These are phyloP conservation scores for Hemiprocne comata DNA, from an alignment of 2,113 vertebrate species.

Conservation along the genomic window DNA sequence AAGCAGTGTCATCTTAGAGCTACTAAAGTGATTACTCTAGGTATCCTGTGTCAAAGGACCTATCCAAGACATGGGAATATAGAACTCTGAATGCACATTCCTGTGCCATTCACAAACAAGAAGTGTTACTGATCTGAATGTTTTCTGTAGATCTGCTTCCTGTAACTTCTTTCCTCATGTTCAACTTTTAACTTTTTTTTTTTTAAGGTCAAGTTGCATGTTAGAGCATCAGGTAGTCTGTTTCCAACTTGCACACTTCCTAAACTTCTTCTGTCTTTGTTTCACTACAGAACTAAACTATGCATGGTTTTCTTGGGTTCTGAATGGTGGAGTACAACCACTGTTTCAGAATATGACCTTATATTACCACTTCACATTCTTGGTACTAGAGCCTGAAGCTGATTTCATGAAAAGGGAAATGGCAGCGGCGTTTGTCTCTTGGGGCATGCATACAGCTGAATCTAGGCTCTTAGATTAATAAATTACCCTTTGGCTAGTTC, in stretches of 20 bases:
- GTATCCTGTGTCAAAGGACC: neutral
- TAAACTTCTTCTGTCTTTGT: neutral
- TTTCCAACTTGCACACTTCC: neutral
- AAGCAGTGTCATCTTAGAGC: neutral
- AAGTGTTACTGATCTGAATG: neutral
- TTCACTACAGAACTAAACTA: neutral
- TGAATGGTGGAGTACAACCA: neutral
- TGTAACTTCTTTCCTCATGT: rapidly evolving
- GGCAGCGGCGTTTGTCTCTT: neutral
- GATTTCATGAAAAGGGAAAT: neutral
- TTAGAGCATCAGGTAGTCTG: neutral
- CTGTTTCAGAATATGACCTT: neutral
- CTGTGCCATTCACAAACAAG: neutral
- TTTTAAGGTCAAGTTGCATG: neutral
- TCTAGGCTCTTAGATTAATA: constrained; percentile 39
- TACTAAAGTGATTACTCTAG: neutral
- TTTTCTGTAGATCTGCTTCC: neutral
- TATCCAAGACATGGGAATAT: neutral
- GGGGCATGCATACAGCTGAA: neutral
- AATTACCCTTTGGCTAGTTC: constrained; percentile 44
- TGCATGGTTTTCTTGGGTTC: neutral
- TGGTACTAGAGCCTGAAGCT: neutral
- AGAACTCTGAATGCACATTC: neutral
- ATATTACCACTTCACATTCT: neutral
- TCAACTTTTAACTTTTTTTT: neutral